Evolutionary conservation across 2,113 vertebrate genomes (phyloP), one percentile per base, ranked within the genome.

Genomic region (Lepisosteus osseus): DNA sequence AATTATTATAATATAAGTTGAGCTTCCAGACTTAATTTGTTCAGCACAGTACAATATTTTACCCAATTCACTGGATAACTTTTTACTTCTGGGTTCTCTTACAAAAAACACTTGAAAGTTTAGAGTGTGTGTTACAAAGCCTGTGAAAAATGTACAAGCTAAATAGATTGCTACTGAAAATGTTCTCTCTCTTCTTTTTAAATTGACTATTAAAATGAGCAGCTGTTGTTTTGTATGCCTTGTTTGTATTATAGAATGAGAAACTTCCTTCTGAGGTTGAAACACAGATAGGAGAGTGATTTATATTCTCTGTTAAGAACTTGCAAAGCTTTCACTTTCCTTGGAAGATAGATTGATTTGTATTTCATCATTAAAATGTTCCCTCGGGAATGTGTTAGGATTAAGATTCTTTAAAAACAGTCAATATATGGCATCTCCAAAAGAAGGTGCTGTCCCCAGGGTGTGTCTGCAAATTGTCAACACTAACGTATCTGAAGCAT

Each of bases 211-310:
- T 88, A 42, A 88, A 86, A 82, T 83, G 76, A 80, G 82, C 86
- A 89, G 85, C 83, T 86, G 84, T 85, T 89, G 82, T 87, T 86
- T 86, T 86, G 73, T 64, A 54, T 83, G 83, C 80, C 42, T 42
- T 76, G 79, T 83, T 83, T 84, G 78, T 82, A 82, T 84, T 81
- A 85, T 73, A 74, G 75, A 80, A 82, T 41, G 78, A 78, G 77
- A 80, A 71, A 76, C 79, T 81, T 77, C 77, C 78, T 78, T 83
- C 75, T 74, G 73, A 79, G 82, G 77, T 68, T 69, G 72, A 73
- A 80, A 85, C 80, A 72, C 73, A 81, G 82, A 84, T 83, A 83
- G 67, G 11, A 47, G 65, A 68, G 70, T 86, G 85, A 89, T 84
- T 83, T 83, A 85, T 86, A 82, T 84, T 83, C 81, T 69, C 77